Evolutionary conservation across 2,888 invertebrate genomes (phyloP).

Genomic region (Ochropleura leucogaster): DNA sequence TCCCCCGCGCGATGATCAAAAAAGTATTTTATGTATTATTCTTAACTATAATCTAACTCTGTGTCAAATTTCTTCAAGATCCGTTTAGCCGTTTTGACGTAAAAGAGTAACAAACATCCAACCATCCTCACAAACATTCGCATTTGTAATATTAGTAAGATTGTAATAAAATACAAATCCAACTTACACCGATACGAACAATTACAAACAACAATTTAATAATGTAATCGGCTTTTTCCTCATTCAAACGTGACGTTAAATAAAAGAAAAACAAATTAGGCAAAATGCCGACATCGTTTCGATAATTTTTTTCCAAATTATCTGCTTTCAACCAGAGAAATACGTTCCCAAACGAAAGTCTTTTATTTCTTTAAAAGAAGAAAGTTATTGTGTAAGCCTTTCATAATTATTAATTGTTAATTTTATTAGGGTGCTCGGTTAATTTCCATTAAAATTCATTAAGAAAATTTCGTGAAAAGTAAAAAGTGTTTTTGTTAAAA

Average conservation of each 20-base stretch:
- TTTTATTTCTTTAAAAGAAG: slow-evolving; percentile 53
- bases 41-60: too few relatives aligned
- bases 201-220: neutral
- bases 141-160: too few relatives aligned
- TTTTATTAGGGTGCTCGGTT: slow-evolving; percentile 54
- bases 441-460: slow-evolving; percentile 60
- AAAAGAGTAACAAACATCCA: too few relatives aligned
- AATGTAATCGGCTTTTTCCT: neutral
- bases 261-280: slow-evolving; percentile 1
- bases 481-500: slow-evolving; percentile 51
- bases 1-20: too few relatives aligned
- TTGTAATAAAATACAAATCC: too few relatives aligned
- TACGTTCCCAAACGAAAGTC: slow-evolving; percentile 28
- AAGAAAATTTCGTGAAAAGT: slow-evolving; percentile 46
- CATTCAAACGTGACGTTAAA: neutral
- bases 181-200: neutral
- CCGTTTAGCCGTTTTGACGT: too few relatives aligned
- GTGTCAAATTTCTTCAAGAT: too few relatives aligned
- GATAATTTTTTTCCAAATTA: slow-evolving; percentile 36
- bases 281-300: slow-evolving; percentile 3
- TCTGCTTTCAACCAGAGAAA: slow-evolving; percentile 37
- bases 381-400: slow-evolving; percentile 58
- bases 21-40: too few relatives aligned
- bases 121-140: too few relatives aligned
- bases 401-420: slow-evolving; percentile 59